Evolutionary conservation across 2,113 vertebrate species (phyloP).

Genomic region (Collichthys lucidus): DNA sequence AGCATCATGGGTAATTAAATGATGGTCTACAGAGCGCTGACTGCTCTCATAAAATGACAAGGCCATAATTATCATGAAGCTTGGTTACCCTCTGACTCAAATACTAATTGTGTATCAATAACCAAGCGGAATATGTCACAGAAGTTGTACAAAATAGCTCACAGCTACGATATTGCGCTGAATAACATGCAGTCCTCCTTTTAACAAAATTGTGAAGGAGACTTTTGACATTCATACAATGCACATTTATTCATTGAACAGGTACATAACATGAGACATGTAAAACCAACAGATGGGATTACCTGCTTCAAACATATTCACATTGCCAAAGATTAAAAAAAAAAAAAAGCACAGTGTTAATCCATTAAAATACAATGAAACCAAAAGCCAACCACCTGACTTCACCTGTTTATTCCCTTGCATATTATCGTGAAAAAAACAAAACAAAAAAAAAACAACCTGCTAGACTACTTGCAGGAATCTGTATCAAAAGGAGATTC

Average conservation of each 20-base stretch:
- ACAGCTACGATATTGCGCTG: constrained; percentile 1
- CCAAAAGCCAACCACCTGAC: neutral
- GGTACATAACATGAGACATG: constrained; percentile 10
- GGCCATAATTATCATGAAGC: constrained; percentile 70
- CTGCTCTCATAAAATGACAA: constrained; percentile 70
- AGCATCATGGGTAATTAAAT: constrained; percentile 78
- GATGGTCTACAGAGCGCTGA: constrained; percentile 62
- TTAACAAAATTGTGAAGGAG: neutral
- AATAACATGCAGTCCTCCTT: neutral
- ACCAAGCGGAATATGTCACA: constrained; percentile 19
- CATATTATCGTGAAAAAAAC: constrained; percentile 8
- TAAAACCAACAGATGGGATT: constrained; percentile 24
- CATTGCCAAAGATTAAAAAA: neutral
- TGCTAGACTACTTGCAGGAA: constrained; percentile 13
- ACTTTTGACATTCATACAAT: neutral
- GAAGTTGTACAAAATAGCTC: constrained; percentile 20
- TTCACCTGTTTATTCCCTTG: neutral
- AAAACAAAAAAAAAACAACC: constrained; percentile 21
- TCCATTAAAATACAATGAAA: constrained; percentile 14
- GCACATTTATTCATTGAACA: constrained; percentile 27
- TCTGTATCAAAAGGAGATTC: constrained; percentile 29
- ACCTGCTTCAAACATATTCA: constrained; percentile 24
- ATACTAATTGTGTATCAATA: constrained; percentile 72
- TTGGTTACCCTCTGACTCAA: constrained; percentile 62
- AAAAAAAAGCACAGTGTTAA: neutral